A percentile compares a stretch with the other conserved stretches of the same genome.
phyloP scores from a whole-genome alignment of 2,113 vertebrate genomes.

The Nothoprocta perdicaria region DNA sequence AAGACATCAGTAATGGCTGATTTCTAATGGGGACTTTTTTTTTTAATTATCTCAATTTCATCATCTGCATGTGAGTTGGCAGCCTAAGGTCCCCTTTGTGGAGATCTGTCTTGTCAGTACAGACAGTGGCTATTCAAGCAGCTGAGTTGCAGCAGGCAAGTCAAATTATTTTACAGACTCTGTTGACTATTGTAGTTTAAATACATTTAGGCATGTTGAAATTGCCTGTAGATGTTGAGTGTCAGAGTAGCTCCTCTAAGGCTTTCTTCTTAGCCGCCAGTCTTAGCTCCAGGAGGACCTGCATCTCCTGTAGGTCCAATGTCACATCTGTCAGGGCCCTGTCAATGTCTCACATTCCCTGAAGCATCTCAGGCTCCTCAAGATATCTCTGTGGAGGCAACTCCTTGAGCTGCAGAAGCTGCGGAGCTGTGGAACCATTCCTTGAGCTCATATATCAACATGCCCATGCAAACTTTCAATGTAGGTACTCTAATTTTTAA shows the following conservation, averaged over 20 bases:
- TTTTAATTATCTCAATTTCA: neutral
- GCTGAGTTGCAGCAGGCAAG: neutral
- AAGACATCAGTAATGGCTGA: neutral
- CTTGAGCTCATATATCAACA: neutral
- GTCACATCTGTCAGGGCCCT: neutral
- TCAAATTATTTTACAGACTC: neutral
- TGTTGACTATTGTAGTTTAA: neutral
- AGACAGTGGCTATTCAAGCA: neutral
- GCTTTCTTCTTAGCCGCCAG: neutral
- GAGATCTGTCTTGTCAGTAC: neutral
- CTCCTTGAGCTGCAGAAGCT: neutral
- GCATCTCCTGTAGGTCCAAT: neutral
- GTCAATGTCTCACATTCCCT: neutral
- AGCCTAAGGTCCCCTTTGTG: rapidly evolving
- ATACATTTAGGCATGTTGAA: neutral
- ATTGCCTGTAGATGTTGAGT: neutral
- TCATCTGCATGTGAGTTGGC: neutral
- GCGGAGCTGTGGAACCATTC: neutral
- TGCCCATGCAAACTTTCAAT: neutral
- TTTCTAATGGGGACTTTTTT: neutral
- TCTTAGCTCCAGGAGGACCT: neutral
- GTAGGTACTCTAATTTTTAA: neutral
- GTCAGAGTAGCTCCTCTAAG: neutral
- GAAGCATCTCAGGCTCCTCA: neutral
- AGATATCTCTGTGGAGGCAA: neutral